Percentiles rank a stretch among this genome's conserved stretches.
Conservation (phyloP, 2,888 invertebrate species). For the Andrena fulva region DNA sequence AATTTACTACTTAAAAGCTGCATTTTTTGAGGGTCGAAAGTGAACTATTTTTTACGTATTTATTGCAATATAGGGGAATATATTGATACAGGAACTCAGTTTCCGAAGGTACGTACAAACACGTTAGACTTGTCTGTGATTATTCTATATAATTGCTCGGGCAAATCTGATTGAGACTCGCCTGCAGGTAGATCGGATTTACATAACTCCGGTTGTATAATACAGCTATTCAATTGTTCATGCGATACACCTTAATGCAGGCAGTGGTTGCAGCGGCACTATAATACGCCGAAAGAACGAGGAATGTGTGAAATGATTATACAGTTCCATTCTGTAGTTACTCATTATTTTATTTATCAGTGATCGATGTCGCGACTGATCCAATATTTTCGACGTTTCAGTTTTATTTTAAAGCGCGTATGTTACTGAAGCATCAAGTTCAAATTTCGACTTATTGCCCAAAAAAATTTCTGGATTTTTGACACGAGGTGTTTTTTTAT, state of each 20-base stretch:
- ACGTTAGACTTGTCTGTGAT: not conserved
- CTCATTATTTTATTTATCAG: not conserved
- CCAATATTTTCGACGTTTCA: too few relatives aligned
- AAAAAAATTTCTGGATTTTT: too few relatives aligned
- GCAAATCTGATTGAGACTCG: too few relatives aligned
- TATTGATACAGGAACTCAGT: not conserved
- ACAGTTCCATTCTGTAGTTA: not conserved
- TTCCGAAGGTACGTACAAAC: not conserved
- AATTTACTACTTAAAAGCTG: conserved; percentile 18
- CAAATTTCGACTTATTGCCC: too few relatives aligned
- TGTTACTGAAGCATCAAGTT: too few relatives aligned
- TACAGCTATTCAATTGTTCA: not conserved
- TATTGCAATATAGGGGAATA: conserved; percentile 14
- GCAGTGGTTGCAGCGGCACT: not conserved
- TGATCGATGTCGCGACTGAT: too few relatives aligned
- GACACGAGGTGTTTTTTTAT: not conserved
- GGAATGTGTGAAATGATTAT: conserved; percentile 1
- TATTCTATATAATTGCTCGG: not conserved
- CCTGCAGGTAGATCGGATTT: not conserved
- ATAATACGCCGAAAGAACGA: not conserved
- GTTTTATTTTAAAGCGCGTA: too few relatives aligned
- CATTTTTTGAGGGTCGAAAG: conserved; percentile 16
- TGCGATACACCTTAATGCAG: not conserved
- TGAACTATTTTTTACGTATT: conserved; percentile 13
- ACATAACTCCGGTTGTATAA: not conserved